Conservation (phyloP, 1,140 invertebrate genomes). For the Steinernema feltiae region DNA sequence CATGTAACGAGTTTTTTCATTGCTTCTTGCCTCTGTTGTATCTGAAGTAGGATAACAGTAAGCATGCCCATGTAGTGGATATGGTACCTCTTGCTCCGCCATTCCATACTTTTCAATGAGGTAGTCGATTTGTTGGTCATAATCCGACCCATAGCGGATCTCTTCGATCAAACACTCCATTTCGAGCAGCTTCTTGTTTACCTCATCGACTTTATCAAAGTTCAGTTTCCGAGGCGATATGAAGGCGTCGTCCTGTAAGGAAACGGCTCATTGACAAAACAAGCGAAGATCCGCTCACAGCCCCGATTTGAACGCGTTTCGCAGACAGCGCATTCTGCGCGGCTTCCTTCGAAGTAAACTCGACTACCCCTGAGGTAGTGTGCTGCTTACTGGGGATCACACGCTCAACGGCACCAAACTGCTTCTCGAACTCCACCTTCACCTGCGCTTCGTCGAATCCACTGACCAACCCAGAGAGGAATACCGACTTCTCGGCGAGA, state of each 20-base stretch:
- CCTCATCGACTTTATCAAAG: neutral
- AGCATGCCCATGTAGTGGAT: neutral
- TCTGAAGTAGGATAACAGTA: neutral
- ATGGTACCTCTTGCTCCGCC: neutral
- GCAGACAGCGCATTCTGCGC: slow-evolving; percentile 15
- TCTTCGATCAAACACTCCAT: neutral
- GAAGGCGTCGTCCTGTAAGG: neutral
- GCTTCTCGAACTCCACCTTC: slow-evolving; percentile 1
- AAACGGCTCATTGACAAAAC: too few species aligned
- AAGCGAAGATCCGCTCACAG: too few species aligned
- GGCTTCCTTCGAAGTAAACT: slow-evolving; percentile 19
- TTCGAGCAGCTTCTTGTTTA: neutral
- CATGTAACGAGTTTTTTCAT: neutral
- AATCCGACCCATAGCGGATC: neutral
- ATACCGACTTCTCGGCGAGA: slow-evolving; percentile 16
- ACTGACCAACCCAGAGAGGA: slow-evolving; percentile 3
- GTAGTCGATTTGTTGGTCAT: neutral
- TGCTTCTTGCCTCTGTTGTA: neutral
- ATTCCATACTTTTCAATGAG: neutral
- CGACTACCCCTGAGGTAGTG: slow-evolving; percentile 9
- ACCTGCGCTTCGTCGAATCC: neutral
- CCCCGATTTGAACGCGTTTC: too few species aligned
- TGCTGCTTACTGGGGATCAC: slow-evolving; percentile 8
- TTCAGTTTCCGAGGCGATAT: slow-evolving; percentile 1
- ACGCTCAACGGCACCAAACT: slow-evolving; percentile 18